Percentiles rank a stretch among this genome's conserved stretches.
These are phyloP conservation scores for Cathartes aura DNA, from an alignment of 2,113 vertebrate genomes.

Conservation along the genomic window DNA sequence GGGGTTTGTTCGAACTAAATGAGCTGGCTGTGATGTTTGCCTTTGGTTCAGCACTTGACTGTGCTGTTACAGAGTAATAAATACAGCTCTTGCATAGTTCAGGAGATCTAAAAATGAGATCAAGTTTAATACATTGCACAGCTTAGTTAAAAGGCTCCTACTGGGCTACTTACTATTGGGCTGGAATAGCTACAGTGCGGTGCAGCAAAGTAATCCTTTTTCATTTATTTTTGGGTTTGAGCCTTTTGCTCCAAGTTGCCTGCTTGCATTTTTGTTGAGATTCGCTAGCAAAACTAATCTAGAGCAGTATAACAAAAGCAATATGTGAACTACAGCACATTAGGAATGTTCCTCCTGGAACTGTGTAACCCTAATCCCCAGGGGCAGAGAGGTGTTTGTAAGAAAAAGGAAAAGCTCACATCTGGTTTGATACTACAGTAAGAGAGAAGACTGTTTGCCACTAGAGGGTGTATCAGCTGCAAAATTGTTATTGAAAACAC, in stretches of 20 bases:
- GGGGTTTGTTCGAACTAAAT: neutral
- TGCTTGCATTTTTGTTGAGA: neutral
- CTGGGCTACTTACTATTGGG: neutral
- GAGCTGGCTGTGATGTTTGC: neutral
- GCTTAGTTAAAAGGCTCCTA: constrained; percentile 1
- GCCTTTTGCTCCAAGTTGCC: neutral
- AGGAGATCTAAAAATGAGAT: constrained; percentile 34
- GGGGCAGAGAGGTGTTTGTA: neutral
- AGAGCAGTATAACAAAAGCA: neutral
- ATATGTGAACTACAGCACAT: neutral
- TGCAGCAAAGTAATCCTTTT: neutral
- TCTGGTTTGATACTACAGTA: neutral
- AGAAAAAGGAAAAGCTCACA: neutral
- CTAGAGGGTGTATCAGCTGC: constrained; percentile 54
- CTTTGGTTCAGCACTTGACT: neutral
- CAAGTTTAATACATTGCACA: constrained; percentile 1
- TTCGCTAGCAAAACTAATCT: neutral
- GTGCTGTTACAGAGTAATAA: neutral
- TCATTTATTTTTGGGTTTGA: neutral
- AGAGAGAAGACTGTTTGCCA: neutral
- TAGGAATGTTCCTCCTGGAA: neutral
- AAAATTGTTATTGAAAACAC: neutral
- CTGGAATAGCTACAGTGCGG: neutral
- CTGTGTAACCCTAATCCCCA: neutral
- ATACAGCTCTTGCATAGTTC: neutral